phyloP scores from a whole-genome alignment of 2,797 vertebrate genomes.

The Hemitrygon akajei region DNA sequence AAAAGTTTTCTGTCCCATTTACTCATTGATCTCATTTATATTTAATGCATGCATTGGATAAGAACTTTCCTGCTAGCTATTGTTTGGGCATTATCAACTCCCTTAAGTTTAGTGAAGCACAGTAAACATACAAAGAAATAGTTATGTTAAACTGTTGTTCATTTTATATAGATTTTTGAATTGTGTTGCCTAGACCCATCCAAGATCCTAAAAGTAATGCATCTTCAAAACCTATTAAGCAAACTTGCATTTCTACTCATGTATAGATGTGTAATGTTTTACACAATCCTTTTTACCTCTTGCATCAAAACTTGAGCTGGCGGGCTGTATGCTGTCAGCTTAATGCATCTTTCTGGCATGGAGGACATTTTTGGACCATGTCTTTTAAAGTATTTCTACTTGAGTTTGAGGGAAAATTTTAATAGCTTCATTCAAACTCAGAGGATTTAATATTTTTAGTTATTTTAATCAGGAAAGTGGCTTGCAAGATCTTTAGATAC shows the following conservation, averaged over 20 bases:
- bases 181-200: neutral
- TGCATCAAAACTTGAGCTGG: too few relatives aligned
- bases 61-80: conserved; percentile 46
- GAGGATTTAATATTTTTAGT: too few relatives aligned
- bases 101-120: conserved; percentile 37
- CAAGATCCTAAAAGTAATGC: neutral
- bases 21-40: conserved; percentile 55
- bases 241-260: neutral
- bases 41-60: conserved; percentile 47
- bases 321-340: too few relatives aligned
- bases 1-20: conserved; percentile 62
- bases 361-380: neutral
- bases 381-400: neutral
- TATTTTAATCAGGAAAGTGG: too few relatives aligned
- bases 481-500: too few relatives aligned
- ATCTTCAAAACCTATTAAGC: neutral
- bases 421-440: neutral
- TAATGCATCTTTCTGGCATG: too few relatives aligned
- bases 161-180: neutral
- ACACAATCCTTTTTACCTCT: too few relatives aligned
- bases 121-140: neutral
- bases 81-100: conserved; percentile 42
- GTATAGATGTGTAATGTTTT: neutral
- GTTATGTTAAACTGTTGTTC: neutral
- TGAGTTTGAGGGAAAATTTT: neutral